Percentiles rank a stretch among this genome's conserved stretches.
phyloP scores from a whole-genome alignment of 2,113 vertebrate genomes.

The Anseranas semipalmata region DNA sequence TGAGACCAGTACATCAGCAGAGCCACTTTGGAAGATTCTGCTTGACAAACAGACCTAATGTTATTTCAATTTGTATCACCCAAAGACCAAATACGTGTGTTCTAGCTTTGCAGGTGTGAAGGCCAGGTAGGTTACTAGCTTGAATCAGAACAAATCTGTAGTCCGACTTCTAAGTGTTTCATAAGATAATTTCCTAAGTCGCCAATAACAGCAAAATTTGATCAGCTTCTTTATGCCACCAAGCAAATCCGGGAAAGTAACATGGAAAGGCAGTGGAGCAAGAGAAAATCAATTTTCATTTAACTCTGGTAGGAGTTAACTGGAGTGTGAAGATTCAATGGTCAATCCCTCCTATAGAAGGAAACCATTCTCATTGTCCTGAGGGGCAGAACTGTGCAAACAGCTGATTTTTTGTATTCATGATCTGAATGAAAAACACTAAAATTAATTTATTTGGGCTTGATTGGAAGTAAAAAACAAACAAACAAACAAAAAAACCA shows the following conservation, averaged over 20 bases:
- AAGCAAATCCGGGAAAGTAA: not conserved
- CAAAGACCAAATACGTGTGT: not conserved
- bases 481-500: not conserved
- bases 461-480: not conserved
- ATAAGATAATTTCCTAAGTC: not conserved
- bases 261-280: not conserved
- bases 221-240: not conserved
- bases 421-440: not conserved
- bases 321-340: not conserved
- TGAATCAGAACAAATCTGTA: not conserved
- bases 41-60: not conserved
- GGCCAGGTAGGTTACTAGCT: not conserved
- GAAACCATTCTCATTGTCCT: not conserved
- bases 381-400: not conserved
- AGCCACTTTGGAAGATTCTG: not conserved
- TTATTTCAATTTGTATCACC: not conserved
- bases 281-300: slow-evolving; percentile 38
- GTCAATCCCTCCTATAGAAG: not conserved
- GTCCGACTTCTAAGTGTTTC: not conserved
- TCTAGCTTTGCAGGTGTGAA: not conserved
- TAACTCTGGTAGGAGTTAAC: not conserved
- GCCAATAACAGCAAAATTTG: not conserved
- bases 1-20: not conserved
- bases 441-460: not conserved
- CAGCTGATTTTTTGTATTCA: not conserved